Evolutionary conservation across 1,140 invertebrate species (phyloP).

Genomic region (Drosophila jambulina): DNA sequence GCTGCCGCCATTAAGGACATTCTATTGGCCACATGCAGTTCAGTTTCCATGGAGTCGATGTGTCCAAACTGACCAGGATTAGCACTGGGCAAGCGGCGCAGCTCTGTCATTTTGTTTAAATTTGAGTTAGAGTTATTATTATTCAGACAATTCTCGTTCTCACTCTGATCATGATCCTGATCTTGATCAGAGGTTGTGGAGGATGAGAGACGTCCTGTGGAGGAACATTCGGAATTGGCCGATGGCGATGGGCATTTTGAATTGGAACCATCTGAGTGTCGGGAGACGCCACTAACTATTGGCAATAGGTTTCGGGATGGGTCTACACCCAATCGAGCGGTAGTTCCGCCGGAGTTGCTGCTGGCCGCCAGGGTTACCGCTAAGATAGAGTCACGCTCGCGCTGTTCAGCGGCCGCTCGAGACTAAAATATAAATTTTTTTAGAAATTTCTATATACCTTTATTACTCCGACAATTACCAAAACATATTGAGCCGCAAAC

Average conservation of each 20-base stretch:
- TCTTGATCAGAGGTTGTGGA: slow-evolving; percentile 90
- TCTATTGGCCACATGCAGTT: slow-evolving; percentile 89
- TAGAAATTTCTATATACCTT: not conserved
- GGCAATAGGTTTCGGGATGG: slow-evolving; percentile 85
- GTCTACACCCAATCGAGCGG: slow-evolving; percentile 19
- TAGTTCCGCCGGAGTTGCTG: slow-evolving; percentile 51
- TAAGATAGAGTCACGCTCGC: slow-evolving; percentile 92
- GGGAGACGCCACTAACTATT: slow-evolving; percentile 9
- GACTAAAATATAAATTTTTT: slow-evolving; percentile 84
- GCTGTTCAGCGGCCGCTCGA: slow-evolving; percentile 94
- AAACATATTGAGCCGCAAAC: slow-evolving; percentile 96
- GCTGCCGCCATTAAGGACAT: slow-evolving; percentile 91
- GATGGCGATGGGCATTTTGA: slow-evolving; percentile 91
- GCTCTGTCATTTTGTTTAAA: slow-evolving; percentile 60
- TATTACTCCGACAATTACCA: slow-evolving; percentile 81
- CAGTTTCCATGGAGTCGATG: slow-evolving; percentile 86
- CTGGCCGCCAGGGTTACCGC: slow-evolving; percentile 90
- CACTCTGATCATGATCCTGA: slow-evolving; percentile 81
- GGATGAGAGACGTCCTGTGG: slow-evolving; percentile 91
- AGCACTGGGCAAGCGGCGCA: slow-evolving; percentile 60
- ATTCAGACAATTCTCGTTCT: slow-evolving; percentile 85
- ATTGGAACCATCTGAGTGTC: slow-evolving; percentile 83
- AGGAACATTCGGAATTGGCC: slow-evolving; percentile 92
- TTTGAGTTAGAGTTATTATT: slow-evolving; percentile 59
- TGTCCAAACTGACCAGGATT: slow-evolving; percentile 88